These are phyloP conservation scores for Dreissena rostriformis DNA, from an alignment of 1,140 invertebrate genomes.

Conservation along the genomic window DNA sequence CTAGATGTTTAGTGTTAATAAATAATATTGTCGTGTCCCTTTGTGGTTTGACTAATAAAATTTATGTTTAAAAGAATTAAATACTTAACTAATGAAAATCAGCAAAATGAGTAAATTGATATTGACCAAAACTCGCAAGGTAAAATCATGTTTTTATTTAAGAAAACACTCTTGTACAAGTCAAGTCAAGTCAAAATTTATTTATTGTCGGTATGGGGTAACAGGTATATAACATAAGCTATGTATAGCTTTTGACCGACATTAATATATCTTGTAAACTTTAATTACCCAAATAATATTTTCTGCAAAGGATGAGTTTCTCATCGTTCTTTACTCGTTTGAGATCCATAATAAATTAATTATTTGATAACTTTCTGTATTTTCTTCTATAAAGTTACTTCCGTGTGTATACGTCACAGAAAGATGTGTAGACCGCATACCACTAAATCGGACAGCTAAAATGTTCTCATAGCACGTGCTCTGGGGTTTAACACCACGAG, in stretches of 20 bases:
- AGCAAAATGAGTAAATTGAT: background rate
- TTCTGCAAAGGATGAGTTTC: conserved; percentile 41
- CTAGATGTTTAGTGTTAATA: too few relatives aligned
- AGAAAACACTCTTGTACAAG: background rate
- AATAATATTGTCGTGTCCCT: too few relatives aligned
- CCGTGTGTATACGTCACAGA: too few relatives aligned
- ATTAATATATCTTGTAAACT: background rate
- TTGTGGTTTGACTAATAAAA: too few relatives aligned
- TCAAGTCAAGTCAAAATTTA: background rate
- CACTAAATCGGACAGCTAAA: too few relatives aligned
- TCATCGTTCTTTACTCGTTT: conserved; percentile 53
- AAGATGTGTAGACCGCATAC: too few relatives aligned
- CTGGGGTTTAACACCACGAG: too few relatives aligned
- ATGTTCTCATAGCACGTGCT: too few relatives aligned
- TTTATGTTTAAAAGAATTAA: too few relatives aligned
- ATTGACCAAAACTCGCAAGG: too few relatives aligned
- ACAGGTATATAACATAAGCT: background rate
- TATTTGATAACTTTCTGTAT: too few relatives aligned
- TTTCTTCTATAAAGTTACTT: background rate
- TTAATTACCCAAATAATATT: conserved; percentile 46
- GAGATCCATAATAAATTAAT: conserved; percentile 36
- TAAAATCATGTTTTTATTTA: background rate
- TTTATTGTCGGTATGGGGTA: background rate
- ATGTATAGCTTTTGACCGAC: background rate
- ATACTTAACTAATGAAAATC: background rate